Evolutionary conservation across 2,113 vertebrate genomes (phyloP).

Genomic region (Cygnus atratus): DNA sequence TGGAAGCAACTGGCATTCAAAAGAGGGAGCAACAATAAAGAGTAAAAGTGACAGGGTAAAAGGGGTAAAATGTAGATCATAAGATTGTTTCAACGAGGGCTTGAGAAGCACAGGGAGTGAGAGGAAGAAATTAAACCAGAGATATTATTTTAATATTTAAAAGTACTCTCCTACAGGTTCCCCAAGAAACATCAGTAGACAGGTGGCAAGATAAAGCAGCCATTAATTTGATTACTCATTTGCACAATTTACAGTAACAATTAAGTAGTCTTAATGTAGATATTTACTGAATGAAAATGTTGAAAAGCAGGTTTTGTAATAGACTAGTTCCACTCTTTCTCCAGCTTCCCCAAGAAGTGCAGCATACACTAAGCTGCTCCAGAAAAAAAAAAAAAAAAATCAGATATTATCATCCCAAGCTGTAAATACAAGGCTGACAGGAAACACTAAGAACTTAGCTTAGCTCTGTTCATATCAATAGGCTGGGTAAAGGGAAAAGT

Average conservation of each 20-base stretch:
- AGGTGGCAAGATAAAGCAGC: not conserved
- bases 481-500: not conserved
- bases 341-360: not conserved
- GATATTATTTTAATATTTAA: not conserved
- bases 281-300: not conserved
- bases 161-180: not conserved
- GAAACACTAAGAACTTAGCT: not conserved
- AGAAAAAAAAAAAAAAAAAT: not conserved
- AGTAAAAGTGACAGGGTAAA: not conserved
- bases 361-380: not conserved
- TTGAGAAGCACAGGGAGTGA: not conserved
- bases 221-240: not conserved
- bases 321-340: not conserved
- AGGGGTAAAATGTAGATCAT: not conserved
- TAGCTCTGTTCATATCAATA: not conserved
- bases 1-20: not conserved
- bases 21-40: not conserved
- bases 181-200: not conserved
- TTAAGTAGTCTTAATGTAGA: not conserved
- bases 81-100: not conserved
- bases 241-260: not conserved
- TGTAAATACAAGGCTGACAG: not conserved
- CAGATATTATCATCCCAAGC: not conserved
- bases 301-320: not conserved
- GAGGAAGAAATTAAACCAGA: not conserved